Base-by-base conservation (phyloP, 2,113 vertebrate genomes). In the Leucopternis melanops region DNA sequence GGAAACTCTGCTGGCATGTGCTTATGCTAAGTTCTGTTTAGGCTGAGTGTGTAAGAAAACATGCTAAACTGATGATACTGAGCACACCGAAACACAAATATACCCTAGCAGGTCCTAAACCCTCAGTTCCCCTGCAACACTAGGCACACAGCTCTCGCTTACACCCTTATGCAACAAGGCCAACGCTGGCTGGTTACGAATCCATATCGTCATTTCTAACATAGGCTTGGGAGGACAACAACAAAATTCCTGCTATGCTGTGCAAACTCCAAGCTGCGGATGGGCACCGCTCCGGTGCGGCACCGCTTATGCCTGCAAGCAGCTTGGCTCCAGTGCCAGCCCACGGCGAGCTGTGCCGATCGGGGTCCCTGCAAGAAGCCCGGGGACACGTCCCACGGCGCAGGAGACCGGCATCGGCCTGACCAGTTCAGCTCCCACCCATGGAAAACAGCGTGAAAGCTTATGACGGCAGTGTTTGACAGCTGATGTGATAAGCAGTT, bases 401-500 rank as follows among this genome's bases (percentile, higher is more conserved):
- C 62, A 63, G 29, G 40, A 85, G 74, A 50, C 29, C 44, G 12
- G 22, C 63, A 27, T 4, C 5, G 1, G 50, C 42, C 81, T 44
- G n/a, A 55, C 38, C 61, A 54, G 32, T 52, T 71, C 59, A 81
- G 72, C 16, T 62, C 54, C 75, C 29, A 14, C 38, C 18, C 26
- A 7, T 9, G 52, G 32, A 90, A 45, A 63, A 70, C 12, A 50
- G 47, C 0, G 0, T 27, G 70, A 73, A 54, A 88, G 72, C 80
- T 95, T 86, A 90, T 54, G 78, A 36, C 0, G 0, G 72, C 75
- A 88, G 67, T 0, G 0, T 49, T 13, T 78, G 80, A 90, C 21
- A 0, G 75, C 69, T 55, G 58, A 54, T 12, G 40, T 38, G 94
- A 92, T 96, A 96, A 95, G 88, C 73, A 61, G 65, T 38, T 88